These are phyloP conservation scores for Prolemur simus DNA, from an alignment of 2,113 vertebrate species.

Conservation along the genomic window DNA sequence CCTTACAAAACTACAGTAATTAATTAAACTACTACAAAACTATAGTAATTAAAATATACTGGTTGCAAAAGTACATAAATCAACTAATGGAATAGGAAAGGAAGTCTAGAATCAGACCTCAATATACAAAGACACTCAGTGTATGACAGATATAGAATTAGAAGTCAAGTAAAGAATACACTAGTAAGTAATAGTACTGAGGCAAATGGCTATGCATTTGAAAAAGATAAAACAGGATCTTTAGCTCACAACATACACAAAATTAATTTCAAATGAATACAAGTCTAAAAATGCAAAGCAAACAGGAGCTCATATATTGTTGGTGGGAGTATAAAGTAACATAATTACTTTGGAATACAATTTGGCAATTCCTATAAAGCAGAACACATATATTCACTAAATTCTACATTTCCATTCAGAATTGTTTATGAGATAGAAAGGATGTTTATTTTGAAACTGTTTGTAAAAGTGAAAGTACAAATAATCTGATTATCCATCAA, in stretches of 20 bases:
- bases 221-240: neutral
- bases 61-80: neutral
- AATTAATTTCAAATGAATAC: neutral
- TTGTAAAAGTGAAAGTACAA: neutral
- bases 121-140: neutral
- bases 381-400: neutral
- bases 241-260: neutral
- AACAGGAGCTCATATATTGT: neutral
- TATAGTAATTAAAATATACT: neutral
- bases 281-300: constrained; percentile 8
- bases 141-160: neutral
- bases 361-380: neutral
- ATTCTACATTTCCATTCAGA: neutral
- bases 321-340: neutral
- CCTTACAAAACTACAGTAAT: neutral
- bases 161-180: neutral
- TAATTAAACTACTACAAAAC: neutral
- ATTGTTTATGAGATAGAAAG: neutral
- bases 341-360: neutral
- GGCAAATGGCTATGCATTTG: neutral
- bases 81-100: neutral
- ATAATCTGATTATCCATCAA: neutral
- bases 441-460: neutral
- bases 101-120: neutral
- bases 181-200: neutral